Base-by-base conservation (phyloP, 2,888 invertebrate genomes). In the Itoplectis maculator region DNA sequence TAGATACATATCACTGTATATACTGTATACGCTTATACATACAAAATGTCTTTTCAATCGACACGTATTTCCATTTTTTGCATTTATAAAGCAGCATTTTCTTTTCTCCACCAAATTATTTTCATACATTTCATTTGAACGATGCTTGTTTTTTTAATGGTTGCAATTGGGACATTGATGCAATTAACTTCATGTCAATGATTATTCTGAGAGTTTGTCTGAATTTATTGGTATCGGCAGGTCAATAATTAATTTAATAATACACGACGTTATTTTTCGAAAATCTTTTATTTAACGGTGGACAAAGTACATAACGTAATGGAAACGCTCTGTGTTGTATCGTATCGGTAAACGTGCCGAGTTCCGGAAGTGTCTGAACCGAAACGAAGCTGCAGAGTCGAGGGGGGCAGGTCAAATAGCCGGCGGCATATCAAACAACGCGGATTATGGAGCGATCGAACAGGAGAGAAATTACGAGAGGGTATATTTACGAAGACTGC, bases 381-480 rank as follows among this genome's bases (percentile, higher is more conserved):
- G 66, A 79, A 66, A 70, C 49, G 75, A 75, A 75, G 56, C 65
- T 20, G 51, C 42, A 75, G 59, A 49, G 65, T 79, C 59, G 78
- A n/a, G n/a, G n/a, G n/a, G 20, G 69, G 78, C 18, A 78, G 69
- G n/a, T 69, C 40, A 79, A 82, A 82, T 70, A 82, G 74, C 82
- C 82, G 29, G 70, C 15, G 78, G 82, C 69, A 65, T 70, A 9
- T 70, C 56, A 45, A 78, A 74, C 69, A 65, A 42, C 29, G 59
- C 29, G 59, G 69, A 70, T 74, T 76, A 70, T 65, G 40, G 13
- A 69, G 45, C 72, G 59, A 61, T 47, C 29, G 40, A 72, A 56
- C 45, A 20, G 15, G 74, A 45, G 63, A 23, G 51, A 74, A 59
- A 61, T 40, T 61, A 20, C 54, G 37, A 37, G 9, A 11, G 59